Percentiles rank a stretch among this genome's conserved stretches.
phyloP scores from a whole-genome alignment of 2,888 invertebrate genomes.

The Trichopria drosophilae region DNA sequence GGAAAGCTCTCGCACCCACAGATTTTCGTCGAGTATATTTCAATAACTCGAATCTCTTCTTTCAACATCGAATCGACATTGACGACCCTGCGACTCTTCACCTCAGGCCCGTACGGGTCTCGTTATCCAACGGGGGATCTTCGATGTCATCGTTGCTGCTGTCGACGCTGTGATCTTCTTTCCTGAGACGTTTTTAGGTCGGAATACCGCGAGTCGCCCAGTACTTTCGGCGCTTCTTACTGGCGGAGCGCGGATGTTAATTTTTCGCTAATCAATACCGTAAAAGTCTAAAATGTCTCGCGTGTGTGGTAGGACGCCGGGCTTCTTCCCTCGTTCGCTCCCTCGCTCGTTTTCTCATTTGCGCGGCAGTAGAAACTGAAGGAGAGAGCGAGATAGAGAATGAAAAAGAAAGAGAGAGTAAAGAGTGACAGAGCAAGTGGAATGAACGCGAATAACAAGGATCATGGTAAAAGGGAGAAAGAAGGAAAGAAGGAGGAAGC shows the following conservation, averaged over 20 bases:
- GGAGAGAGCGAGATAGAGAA: slow-evolving; percentile 1
- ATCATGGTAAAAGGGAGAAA: slow-evolving; percentile 3
- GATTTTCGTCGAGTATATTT: no score
- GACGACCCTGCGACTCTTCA: no score
- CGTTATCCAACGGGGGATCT: no score
- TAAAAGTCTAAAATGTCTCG: slow-evolving; percentile 57
- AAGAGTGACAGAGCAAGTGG: not conserved
- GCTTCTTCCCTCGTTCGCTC: slow-evolving; percentile 4
- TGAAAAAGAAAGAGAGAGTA: slow-evolving; percentile 5
- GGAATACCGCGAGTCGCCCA: no score
- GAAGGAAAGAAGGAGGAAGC: slow-evolving; percentile 16
- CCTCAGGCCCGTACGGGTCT: no score
- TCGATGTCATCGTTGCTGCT: no score
- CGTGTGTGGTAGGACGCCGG: slow-evolving; percentile 51
- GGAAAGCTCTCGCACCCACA: no score
- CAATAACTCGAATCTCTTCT: no score
- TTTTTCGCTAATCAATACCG: slow-evolving; percentile 55
- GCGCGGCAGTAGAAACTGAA: slow-evolving; percentile 15
- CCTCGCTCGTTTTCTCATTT: not conserved
- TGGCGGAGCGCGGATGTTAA: slow-evolving; percentile 48
- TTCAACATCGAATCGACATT: no score
- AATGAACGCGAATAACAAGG: not conserved
- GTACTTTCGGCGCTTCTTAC: no score
- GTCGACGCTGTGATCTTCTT: no score
- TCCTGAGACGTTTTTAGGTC: no score